phyloP scores from a whole-genome alignment of 92 coral and sea anemone genomes.

The Phenganax marumi region DNA sequence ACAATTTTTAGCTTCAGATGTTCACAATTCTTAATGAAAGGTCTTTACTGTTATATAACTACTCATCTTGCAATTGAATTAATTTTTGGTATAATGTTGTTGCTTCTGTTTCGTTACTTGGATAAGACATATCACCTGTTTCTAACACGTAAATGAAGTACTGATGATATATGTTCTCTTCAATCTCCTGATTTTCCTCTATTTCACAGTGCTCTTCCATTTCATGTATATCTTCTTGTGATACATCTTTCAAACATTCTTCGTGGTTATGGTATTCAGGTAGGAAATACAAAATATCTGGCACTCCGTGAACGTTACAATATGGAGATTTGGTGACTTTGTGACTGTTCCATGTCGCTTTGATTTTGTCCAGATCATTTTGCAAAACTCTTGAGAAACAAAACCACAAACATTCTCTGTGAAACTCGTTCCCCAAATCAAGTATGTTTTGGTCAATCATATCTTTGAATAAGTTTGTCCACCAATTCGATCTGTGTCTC shows the following conservation, averaged over 20 bases:
- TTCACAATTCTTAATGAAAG: too few relatives aligned
- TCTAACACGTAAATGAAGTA: slow-evolving; percentile 51
- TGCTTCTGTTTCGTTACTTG: slow-evolving; percentile 43
- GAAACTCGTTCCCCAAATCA: slow-evolving; percentile 29
- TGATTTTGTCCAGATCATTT: slow-evolving; percentile 43
- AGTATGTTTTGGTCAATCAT: slow-evolving; percentile 27
- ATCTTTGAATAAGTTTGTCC: slow-evolving; percentile 28
- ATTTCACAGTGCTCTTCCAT: slow-evolving; percentile 51
- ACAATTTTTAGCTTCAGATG: too few relatives aligned
- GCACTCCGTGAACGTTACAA: slow-evolving; percentile 40
- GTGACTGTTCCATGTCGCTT: slow-evolving; percentile 53
- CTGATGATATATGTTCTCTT: slow-evolving; percentile 40
- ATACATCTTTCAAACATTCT: slow-evolving; percentile 45
- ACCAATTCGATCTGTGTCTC: slow-evolving; percentile 35
- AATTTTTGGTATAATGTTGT: slow-evolving; percentile 31
- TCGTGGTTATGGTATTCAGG: slow-evolving; percentile 49
- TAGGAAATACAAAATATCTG: slow-evolving; percentile 55
- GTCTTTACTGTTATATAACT: background rate
- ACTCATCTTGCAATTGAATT: slow-evolving; percentile 13
- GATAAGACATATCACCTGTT: slow-evolving; percentile 46
- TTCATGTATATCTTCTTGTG: slow-evolving; percentile 31
- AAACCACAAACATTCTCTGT: slow-evolving; percentile 18
- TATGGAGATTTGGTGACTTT: slow-evolving; percentile 43
- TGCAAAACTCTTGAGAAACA: slow-evolving; percentile 18
- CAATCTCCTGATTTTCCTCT: slow-evolving; percentile 4